Conservation (phyloP, 2,888 invertebrate species). For the Bibio marci region DNA sequence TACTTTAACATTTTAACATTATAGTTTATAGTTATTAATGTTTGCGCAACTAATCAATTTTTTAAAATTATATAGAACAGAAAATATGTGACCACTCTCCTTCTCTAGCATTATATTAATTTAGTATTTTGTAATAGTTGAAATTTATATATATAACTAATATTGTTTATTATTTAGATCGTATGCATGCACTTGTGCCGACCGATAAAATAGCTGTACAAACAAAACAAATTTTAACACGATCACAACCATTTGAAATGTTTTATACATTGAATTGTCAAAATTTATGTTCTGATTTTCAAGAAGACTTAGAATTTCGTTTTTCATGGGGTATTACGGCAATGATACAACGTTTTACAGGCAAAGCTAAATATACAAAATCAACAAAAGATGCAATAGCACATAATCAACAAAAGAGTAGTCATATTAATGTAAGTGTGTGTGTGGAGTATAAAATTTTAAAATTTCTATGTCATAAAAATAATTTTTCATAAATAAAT, state of each 20-base stretch:
- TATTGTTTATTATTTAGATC: slow-evolving; percentile 35
- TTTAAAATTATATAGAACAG: no score
- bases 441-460: background rate
- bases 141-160: no score
- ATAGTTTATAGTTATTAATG: no score
- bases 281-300: slow-evolving; percentile 91
- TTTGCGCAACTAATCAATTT: no score
- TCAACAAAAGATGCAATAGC: slow-evolving; percentile 27
- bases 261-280: slow-evolving; percentile 88
- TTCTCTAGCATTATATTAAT: no score
- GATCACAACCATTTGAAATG: slow-evolving; percentile 83
- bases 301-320: slow-evolving; percentile 88
- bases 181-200: slow-evolving; percentile 74
- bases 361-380: slow-evolving; percentile 28
- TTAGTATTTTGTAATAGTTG: no score
- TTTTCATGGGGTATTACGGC: slow-evolving; percentile 88
- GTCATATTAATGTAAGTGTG: slow-evolving; percentile 5
- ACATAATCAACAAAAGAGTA: slow-evolving; percentile 18
- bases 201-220: slow-evolving; percentile 33
- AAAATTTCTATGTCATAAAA: no score
- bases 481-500: no score
- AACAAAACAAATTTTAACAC: slow-evolving; percentile 29
- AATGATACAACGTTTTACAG: slow-evolving; percentile 70
- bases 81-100: no score
- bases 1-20: no score